Percentiles rank a stretch among this genome's conserved stretches.
phyloP scores from a whole-genome alignment of 1,140 invertebrate genomes.

The Trichonephila clavata region DNA sequence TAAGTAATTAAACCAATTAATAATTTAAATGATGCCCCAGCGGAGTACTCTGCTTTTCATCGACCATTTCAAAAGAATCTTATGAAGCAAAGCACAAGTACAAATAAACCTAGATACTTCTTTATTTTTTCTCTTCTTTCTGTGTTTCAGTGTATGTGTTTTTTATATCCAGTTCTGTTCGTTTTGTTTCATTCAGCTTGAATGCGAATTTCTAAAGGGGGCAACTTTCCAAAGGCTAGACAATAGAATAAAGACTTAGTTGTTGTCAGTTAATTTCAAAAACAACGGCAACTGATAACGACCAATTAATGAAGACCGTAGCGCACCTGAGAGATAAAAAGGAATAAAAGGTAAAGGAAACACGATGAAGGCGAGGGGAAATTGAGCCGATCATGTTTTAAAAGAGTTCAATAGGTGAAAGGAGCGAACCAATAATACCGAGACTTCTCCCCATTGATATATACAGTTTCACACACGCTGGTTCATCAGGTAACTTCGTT shows the following conservation, averaged over 20 bases:
- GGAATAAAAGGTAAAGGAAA: background rate
- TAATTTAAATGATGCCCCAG: slow-evolving; percentile 61
- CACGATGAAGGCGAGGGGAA: background rate
- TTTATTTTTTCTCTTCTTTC: background rate
- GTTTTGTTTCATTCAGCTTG: background rate
- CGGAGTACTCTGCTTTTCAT: background rate
- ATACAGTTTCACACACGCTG: background rate
- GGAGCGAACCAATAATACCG: background rate
- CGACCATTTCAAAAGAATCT: background rate
- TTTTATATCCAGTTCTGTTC: background rate
- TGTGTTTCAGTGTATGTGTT: background rate
- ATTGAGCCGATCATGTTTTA: slow-evolving; percentile 11
- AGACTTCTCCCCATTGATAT: background rate
- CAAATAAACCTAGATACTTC: slow-evolving; percentile 17
- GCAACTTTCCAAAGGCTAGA: background rate
- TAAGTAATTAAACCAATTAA: slow-evolving; percentile 53
- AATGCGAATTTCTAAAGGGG: slow-evolving; percentile 2
- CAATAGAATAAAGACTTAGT: slow-evolving; percentile 10
- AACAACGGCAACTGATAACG: slow-evolving; percentile 14
- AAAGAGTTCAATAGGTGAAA: slow-evolving; percentile 31
- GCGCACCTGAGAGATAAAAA: background rate
- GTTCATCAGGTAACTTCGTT: background rate
- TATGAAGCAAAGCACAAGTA: background rate
- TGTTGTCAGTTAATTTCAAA: background rate
- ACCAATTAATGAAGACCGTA: slow-evolving; percentile 26